Percentiles rank a stretch among this genome's conserved stretches.
Evolutionary conservation across 2,888 invertebrate species (phyloP).

Genomic region (Athetis lepigone): DNA sequence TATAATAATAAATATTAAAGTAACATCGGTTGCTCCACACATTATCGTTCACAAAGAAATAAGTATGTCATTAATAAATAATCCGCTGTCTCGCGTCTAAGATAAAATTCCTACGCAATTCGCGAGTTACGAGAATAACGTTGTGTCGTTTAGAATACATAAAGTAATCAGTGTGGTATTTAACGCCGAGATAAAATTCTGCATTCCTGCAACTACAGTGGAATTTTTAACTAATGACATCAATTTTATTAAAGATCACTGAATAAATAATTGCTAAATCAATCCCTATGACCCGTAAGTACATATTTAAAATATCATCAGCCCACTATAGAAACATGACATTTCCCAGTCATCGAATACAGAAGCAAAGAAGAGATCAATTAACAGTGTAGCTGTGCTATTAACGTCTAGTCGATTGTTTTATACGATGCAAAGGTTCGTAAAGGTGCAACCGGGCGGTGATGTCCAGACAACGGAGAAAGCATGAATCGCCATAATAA

Average conservation of each 20-base stretch:
- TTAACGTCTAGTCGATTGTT: conserved; percentile 65
- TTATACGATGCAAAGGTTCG: conserved; percentile 54
- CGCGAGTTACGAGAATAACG: conserved; percentile 67
- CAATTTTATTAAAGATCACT: conserved; percentile 57
- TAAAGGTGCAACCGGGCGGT: conserved; percentile 62
- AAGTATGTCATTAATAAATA: conserved; percentile 75
- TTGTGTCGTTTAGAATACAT: conserved; percentile 67
- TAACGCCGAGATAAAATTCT: conserved; percentile 69
- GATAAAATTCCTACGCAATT: conserved; percentile 78
- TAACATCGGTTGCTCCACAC: conserved; percentile 73
- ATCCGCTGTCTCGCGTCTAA: conserved; percentile 70
- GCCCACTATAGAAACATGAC: conserved; percentile 17
- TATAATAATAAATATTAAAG: conserved; percentile 76
- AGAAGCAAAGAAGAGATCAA: conserved; percentile 54
- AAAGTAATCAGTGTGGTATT: conserved; percentile 74
- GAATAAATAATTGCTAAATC: conserved; percentile 16
- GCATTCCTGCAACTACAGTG: conserved; percentile 62
- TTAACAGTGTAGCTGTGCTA: conserved; percentile 68
- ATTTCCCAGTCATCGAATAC: conserved; percentile 39
- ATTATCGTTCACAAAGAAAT: conserved; percentile 68
- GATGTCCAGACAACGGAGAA: conserved; percentile 71
- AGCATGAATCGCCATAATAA: conserved; percentile 73
- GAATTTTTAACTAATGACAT: conserved; percentile 64
- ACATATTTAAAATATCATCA: conserved; percentile 31
- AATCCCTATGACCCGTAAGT: conserved; percentile 18